phyloP scores from a whole-genome alignment of 2,888 invertebrate species.

The Alcis repandata region DNA sequence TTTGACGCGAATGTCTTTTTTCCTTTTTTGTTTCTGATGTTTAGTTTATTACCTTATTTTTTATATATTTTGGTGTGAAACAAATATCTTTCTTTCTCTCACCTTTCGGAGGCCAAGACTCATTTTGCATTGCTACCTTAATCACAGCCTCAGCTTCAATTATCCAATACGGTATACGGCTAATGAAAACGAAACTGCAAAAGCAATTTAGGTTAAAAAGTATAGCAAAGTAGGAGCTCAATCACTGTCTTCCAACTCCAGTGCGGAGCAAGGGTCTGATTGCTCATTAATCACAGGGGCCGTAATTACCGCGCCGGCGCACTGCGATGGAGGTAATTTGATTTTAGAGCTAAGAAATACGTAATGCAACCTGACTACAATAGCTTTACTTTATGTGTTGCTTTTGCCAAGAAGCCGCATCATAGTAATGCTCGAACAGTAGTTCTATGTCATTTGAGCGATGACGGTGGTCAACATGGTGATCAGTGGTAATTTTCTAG shows the following conservation, averaged over 20 bases:
- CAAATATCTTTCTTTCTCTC: too few species aligned
- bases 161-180: not conserved
- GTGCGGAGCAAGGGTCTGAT: slow-evolving; percentile 67
- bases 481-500: too few species aligned
- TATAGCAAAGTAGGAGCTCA: slow-evolving; percentile 48
- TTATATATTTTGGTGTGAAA: too few species aligned
- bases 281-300: slow-evolving; percentile 82
- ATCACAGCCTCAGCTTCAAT: not conserved
- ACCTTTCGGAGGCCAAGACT: too few species aligned
- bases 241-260: slow-evolving; percentile 30
- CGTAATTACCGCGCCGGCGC: slow-evolving; percentile 79
- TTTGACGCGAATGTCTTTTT: too few species aligned
- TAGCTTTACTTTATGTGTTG: slow-evolving; percentile 41
- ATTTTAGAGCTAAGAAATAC: slow-evolving; percentile 73
- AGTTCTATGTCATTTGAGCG: not conserved
- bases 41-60: too few species aligned
- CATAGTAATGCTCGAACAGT: not conserved
- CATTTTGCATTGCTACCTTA: too few species aligned
- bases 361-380: slow-evolving; percentile 64
- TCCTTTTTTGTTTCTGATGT: too few species aligned
- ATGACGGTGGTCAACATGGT: not conserved
- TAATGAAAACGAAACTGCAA: slow-evolving; percentile 3
- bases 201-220: slow-evolving; percentile 22
- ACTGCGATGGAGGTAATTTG: slow-evolving; percentile 70
- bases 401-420: not conserved